A percentile compares a stretch with the other conserved stretches of the same genome.
Evolutionary conservation across 2,797 vertebrate genomes (phyloP).

Genomic region (Crocodylus rhombifer): DNA sequence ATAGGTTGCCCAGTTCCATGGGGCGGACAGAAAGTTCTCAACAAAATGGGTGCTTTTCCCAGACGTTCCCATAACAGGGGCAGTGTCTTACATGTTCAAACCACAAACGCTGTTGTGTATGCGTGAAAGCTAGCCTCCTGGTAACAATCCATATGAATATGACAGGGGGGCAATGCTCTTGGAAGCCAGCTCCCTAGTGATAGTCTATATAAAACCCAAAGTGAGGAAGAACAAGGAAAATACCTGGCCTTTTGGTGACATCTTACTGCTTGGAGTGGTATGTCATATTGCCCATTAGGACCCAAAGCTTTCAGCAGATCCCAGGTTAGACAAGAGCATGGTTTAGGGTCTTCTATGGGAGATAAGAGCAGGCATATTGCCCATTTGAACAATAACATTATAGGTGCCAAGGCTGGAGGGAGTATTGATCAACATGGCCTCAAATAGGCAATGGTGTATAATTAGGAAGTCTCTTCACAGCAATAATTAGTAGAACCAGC

Average conservation of each 20-base stretch:
- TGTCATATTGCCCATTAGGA: background rate
- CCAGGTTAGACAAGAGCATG: too few species aligned
- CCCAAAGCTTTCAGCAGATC: background rate
- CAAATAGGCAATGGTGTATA: background rate
- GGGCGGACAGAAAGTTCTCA: too few species aligned
- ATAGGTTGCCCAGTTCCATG: too few species aligned
- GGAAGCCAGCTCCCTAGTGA: too few species aligned
- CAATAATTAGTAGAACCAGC: too few species aligned
- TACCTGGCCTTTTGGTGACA: background rate
- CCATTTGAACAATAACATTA: background rate
- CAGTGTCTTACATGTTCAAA: too few species aligned
- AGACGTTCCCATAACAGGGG: too few species aligned
- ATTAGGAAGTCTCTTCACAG: background rate
- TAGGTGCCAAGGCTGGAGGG: background rate
- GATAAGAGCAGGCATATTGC: background rate
- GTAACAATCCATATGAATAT: background rate
- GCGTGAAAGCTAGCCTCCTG: background rate
- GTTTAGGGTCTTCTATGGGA: background rate
- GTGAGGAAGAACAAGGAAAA: accelerated
- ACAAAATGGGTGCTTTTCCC: too few species aligned
- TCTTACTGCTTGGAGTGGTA: background rate
- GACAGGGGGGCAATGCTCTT: too few species aligned
- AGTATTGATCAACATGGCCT: background rate
- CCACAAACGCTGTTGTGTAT: background rate
- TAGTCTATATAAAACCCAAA: too few species aligned